phyloP scores from a whole-genome alignment of 2,113 vertebrate species.

The Archocentrus centrarchus region DNA sequence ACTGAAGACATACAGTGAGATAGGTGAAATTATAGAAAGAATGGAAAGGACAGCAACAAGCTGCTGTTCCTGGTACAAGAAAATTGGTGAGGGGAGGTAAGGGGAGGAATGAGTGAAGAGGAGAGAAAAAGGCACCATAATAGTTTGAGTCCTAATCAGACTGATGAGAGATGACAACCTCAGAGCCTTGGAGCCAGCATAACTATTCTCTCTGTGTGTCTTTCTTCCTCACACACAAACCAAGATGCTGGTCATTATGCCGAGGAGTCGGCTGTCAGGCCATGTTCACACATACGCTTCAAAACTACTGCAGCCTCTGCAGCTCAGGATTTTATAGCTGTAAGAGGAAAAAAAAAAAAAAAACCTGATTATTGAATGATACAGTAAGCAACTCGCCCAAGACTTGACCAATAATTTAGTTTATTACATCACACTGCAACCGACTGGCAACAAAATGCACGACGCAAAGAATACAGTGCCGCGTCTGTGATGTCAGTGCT shows the following conservation, averaged over 20 bases:
- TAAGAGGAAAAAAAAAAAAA: constrained; percentile 4
- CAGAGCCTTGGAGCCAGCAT: constrained; percentile 48
- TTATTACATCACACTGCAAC: not conserved
- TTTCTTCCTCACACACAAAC: constrained; percentile 6
- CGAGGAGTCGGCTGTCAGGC: constrained; percentile 25
- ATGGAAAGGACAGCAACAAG: not conserved
- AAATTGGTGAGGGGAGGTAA: constrained; percentile 20
- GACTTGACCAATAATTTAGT: constrained; percentile 21
- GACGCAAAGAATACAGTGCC: not conserved
- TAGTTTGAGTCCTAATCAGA: constrained; percentile 68
- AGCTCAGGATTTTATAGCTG: constrained; percentile 24
- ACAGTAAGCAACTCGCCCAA: constrained; percentile 19
- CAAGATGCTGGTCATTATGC: constrained; percentile 40
- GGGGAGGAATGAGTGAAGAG: constrained; percentile 26
- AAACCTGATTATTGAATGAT: constrained; percentile 32
- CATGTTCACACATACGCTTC: constrained; percentile 45
- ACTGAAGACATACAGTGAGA: not conserved
- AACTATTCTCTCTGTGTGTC: constrained; percentile 15
- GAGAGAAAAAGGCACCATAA: constrained; percentile 42
- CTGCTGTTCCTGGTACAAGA: constrained; percentile 14
- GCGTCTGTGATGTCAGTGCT: not conserved
- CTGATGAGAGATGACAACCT: constrained; percentile 66
- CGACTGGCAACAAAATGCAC: constrained; percentile 5
- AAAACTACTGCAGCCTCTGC: constrained; percentile 36
- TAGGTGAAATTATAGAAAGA: not conserved